Base-by-base conservation (phyloP, 1,140 invertebrate species). In the Heliconius eleuchia region DNA sequence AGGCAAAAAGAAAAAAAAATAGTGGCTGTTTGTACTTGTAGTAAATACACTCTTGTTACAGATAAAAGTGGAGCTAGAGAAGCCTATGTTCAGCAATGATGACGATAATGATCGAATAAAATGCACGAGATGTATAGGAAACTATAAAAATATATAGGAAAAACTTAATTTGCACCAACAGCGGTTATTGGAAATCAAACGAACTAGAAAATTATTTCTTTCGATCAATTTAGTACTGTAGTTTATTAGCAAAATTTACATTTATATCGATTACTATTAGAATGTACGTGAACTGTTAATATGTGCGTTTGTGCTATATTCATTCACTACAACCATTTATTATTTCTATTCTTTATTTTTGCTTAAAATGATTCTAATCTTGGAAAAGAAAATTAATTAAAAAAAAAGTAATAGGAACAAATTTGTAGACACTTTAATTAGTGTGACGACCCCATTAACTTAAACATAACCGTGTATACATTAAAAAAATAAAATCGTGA, bases 201-300 rank as follows among this genome's bases (percentile, higher is more conserved):
- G 27, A 30, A 30, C 60, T 66, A 16, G 60, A 66, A 66, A 66
- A 66, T 66, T 16, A 27, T 66, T 66, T 66, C 60, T 30, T 66
- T 66, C 23, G 27, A 66, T 30, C 60, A 66, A 66, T 66, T 66
- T 30, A 3, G 13, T 27, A 60, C 57, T 23, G 23, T 66, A 66
- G 60, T 66, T 66, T 66, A 30, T 66, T 66, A 66, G 27, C 3
- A 66, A 66, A 66, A 66, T 66, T 66, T 66, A 27, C 27, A 66
- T 66, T 66, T 66, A 16, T 66, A 66, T 66, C 9, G 60, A 66
- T 16, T 30, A 13, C 60, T 66, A 66, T 66, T 30, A 66, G 11
- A 27, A 66, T 66, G 8, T 46, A 60, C 9, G n/a, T 23, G n/a
- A 19, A 60, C n/a, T 60, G 55, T 60, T n/a, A 23, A 60, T 60